Conservation (phyloP, 1,140 invertebrate genomes). For the Trichonephila inaurata region DNA sequence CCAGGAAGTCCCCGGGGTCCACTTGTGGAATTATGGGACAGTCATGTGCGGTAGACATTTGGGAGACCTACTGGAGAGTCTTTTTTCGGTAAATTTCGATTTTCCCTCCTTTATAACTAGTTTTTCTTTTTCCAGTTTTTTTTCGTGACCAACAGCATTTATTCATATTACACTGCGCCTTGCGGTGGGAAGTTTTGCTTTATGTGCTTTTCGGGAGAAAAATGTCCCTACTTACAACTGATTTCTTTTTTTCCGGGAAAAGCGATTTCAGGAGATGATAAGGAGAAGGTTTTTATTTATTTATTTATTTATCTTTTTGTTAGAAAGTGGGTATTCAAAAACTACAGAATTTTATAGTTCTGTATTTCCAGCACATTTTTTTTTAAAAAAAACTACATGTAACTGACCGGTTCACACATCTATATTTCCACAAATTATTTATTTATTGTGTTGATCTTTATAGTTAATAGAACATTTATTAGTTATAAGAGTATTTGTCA, state of each 20-base stretch:
- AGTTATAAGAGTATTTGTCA: too few relatives aligned
- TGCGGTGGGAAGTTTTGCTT: neutral
- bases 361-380: too few relatives aligned
- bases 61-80: conserved; percentile 7
- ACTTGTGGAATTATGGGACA: conserved; percentile 64
- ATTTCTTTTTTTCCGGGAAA: neutral
- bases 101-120: neutral
- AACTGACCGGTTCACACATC: too few relatives aligned
- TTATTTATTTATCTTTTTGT: neutral
- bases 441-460: too few relatives aligned
- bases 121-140: neutral
- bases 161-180: neutral
- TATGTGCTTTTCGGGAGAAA: neutral
- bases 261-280: neutral
- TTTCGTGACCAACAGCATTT: conserved; percentile 32
- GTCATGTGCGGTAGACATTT: conserved; percentile 50
- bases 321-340: neutral
- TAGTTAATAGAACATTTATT: too few relatives aligned
- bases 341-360: neutral
- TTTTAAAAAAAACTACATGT: too few relatives aligned
- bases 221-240: neutral
- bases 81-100: neutral
- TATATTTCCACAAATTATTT: too few relatives aligned
- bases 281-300: neutral
- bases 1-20: conserved; percentile 19